phyloP scores from a whole-genome alignment of 1,140 invertebrate genomes.

The Tyrophagus putrescentiae region DNA sequence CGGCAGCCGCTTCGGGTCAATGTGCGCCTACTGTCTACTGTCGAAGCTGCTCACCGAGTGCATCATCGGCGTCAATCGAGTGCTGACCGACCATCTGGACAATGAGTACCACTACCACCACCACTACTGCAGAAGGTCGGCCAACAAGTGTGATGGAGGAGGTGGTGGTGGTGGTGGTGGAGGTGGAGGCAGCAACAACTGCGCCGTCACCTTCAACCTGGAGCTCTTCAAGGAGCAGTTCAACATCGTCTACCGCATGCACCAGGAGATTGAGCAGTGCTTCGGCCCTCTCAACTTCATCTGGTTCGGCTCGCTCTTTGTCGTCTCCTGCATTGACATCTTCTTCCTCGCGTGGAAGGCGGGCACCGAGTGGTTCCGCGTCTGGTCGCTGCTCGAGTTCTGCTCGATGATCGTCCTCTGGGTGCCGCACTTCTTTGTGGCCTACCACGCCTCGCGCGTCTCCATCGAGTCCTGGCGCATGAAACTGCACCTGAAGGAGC shows the following conservation, averaged over 20 bases:
- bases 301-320: conserved; percentile 15
- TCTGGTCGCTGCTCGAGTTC: conserved; percentile 17
- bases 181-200: neutral
- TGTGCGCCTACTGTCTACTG: conserved; percentile 19
- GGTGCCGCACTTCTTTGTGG: conserved; percentile 15
- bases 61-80: neutral
- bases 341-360: conserved; percentile 17
- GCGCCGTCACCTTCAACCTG: neutral
- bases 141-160: neutral
- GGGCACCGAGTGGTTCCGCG: conserved; percentile 12
- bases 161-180: no score
- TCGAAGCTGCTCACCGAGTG: conserved; percentile 11
- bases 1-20: neutral
- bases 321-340: conserved; percentile 19
- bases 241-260: conserved; percentile 14
- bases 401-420: conserved; percentile 14
- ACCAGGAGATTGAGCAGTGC: conserved; percentile 16
- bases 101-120: conserved; percentile 8
- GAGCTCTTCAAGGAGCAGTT: conserved; percentile 13
- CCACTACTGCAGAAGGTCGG: neutral
- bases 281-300: conserved; percentile 16
- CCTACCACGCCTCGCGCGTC: conserved; percentile 10
- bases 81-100: neutral
- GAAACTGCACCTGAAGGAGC: conserved; percentile 16
- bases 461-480: conserved; percentile 6